Base-by-base conservation (phyloP, 2,888 invertebrate species). In the Callyntrura sp. region DNA sequence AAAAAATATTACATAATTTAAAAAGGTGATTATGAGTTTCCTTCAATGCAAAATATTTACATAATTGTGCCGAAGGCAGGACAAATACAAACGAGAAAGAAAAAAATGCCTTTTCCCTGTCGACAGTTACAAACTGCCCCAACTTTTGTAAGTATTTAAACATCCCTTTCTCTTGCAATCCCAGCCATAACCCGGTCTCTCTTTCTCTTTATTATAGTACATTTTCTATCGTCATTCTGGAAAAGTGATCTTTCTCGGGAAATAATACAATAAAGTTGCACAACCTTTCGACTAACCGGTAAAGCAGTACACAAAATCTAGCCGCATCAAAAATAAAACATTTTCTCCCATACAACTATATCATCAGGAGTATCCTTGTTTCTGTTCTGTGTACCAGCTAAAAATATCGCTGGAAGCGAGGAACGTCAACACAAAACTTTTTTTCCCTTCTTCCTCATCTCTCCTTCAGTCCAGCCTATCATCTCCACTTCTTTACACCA, bases 381-480 rank as follows among this genome's bases (percentile, higher is more conserved):
- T 2, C 35, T 35, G 2, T 35, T 4, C 35, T 6, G 35, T 35
- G 35, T 35, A 4, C 35, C 35, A 28, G 48, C 17, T 55, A 25
- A 35, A 43, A 85, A 73, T 73, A 73, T 85, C n/a, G 85, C 85
- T 85, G 14, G 70, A 23, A 85, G 85, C 73, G 14, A 85, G 35
- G 17, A 73, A 85, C 85, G 85, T 85, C 85, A 70, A 85, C 85
- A 85, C 51, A 70, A 51, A 85, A 45, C 48, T 35, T 85, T 85
- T 85, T 85, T 85, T 35, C 5, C 62, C 43, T 23, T 45, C 57
- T 51, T 12, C 14, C 45, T 70, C 70, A 43, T 43, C 43, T 0
- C 6, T 23, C 48, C 17, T 83, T 51, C 83, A 48, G n/a, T n/a
- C 79, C 35, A 35, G 17, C 20, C n/a, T n/a, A n/a, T 43, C 17